Conservation (phyloP, 1,140 invertebrate species). For the Nasonia giraulti region DNA sequence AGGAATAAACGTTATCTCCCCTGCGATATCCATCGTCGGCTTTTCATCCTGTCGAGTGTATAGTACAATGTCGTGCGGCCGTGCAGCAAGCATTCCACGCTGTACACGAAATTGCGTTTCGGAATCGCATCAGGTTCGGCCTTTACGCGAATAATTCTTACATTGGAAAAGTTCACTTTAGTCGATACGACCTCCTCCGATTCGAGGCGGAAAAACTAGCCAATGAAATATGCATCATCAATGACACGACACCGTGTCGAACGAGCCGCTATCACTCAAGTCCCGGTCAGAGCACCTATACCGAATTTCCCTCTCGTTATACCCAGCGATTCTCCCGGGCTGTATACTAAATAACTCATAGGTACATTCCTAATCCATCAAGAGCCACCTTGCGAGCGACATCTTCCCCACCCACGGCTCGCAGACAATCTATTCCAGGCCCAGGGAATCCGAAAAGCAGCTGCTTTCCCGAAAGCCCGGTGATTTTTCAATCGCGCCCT, state of each 20-base stretch:
- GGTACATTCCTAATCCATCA: constrained; percentile 1
- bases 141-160: not conserved
- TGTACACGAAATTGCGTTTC: not conserved
- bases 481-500: constrained; percentile 34
- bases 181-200: not conserved
- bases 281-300: not conserved
- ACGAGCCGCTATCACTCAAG: not conserved
- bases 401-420: not conserved
- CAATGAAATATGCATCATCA: not conserved
- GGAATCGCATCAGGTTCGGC: not conserved
- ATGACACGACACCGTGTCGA: not conserved
- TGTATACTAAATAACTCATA: not conserved
- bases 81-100: not conserved
- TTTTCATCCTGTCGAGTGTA: constrained; percentile 38
- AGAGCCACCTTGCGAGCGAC: not conserved
- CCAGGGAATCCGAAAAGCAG: constrained; percentile 13
- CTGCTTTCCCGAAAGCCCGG: constrained; percentile 20
- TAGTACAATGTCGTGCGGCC: not conserved
- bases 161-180: not conserved
- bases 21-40: constrained; percentile 30
- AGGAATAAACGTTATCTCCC: constrained; percentile 40
- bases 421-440: constrained; percentile 15
- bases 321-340: not conserved
- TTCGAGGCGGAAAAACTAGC: not conserved
- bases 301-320: not conserved